Base-by-base conservation (phyloP, 53 echinoderm and acorn worm genomes). In the Hippasteria phrygiana region DNA sequence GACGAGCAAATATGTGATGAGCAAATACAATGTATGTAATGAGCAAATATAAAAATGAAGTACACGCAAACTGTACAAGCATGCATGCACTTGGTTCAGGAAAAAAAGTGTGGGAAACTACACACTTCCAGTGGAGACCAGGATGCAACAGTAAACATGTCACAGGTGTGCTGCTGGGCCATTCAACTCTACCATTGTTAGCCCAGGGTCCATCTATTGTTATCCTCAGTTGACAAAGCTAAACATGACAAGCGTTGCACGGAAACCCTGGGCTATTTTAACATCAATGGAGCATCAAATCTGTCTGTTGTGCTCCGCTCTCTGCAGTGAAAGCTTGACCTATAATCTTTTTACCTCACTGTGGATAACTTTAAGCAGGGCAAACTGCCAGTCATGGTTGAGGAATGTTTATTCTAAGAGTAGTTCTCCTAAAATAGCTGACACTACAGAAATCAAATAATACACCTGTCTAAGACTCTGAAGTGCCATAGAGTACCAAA, bases 141-240 rank as follows among this genome's bases (percentile, higher is more conserved):
- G 3, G 67, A 9, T 66, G 67, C 34, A 59, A 72, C 40, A 41
- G 72, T 22, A 22, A 39, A 11, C 40, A 72, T 81, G 76, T 50
- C 28, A 63, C 55, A 55, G 64, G 63, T 42, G 26, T 9, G 28
- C 81, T 63, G 63, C 81, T 85, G 71, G 70, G 71, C 70, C 69
- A 85, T 85, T 53, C 50, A 85, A 70, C 48, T 22, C 54, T 47
- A 22, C 22, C 71, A 69, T 85, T 85, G 69, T 69, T 5, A 17
- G 28, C 47, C 33, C 78, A 17, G 33, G 53, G 32, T 64, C 64
- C 39, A 32, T 1, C 37, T 36, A 85, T 71, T 85, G 85, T 85
- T 50, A 69, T 71, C 85, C 71, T 70, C 6, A 7, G 85, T 85
- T 85, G 70, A 71, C 71, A 70, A 18, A 78, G 67, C 83, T 85